phyloP scores from a whole-genome alignment of 2,113 vertebrate species.

The Cottus gobio region DNA sequence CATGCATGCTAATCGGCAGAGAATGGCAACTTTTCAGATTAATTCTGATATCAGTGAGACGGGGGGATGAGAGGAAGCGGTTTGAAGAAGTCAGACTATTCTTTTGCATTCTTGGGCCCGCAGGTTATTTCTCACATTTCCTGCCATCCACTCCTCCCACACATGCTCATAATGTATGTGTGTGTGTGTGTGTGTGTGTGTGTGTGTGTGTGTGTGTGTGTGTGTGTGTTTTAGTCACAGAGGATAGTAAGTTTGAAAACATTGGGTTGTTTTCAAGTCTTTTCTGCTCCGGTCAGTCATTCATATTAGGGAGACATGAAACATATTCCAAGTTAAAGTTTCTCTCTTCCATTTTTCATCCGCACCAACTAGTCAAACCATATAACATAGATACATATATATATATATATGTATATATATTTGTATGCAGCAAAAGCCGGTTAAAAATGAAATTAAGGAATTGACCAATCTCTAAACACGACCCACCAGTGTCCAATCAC shows the following conservation, averaged over 20 bases:
- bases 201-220: background rate
- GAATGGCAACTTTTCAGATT: conserved; percentile 53
- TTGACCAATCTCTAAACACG: too few species aligned
- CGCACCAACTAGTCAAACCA: background rate
- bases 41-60: conserved; percentile 26
- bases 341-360: conserved; percentile 17
- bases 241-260: conserved; percentile 19
- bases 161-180: background rate
- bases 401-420: too few species aligned
- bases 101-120: background rate
- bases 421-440: background rate
- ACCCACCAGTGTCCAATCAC: background rate
- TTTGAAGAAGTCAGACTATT: background rate
- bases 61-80: background rate
- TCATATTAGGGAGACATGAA: conserved; percentile 54
- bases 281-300: conserved; percentile 3
- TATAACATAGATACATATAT: background rate
- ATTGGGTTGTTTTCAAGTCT: background rate
- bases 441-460: background rate
- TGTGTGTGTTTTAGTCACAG: conserved; percentile 11
- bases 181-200: background rate
- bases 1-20: conserved; percentile 55
- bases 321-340: conserved; percentile 34
- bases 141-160: too few species aligned
- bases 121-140: background rate